These are phyloP conservation scores for Neolamprologus devosi DNA, from an alignment of 2,113 vertebrate genomes.

Conservation along the genomic window DNA sequence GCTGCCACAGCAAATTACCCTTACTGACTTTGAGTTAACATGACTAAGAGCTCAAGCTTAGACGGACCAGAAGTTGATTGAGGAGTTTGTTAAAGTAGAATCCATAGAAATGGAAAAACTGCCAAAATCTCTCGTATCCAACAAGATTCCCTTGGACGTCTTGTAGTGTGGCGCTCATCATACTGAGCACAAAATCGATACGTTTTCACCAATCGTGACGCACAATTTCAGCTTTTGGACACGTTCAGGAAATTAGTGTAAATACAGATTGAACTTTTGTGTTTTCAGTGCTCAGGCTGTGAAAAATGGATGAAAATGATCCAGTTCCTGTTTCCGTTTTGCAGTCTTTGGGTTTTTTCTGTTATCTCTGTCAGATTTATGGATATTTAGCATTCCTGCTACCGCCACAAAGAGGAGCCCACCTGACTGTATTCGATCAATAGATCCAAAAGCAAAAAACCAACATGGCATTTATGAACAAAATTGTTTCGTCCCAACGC, in stretches of 20 bases:
- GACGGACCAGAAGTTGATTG: neutral
- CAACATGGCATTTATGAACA: neutral
- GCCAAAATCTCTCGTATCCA: neutral
- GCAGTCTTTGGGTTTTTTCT: neutral
- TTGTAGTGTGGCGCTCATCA: neutral
- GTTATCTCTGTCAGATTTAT: neutral
- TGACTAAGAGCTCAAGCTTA: neutral
- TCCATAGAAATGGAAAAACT: neutral
- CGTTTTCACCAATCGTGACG: neutral
- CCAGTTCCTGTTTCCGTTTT: neutral
- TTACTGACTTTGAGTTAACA: neutral
- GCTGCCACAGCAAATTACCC: neutral
- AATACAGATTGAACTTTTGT: neutral
- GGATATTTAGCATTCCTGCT: neutral
- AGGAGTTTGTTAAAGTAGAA: neutral
- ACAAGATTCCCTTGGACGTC: neutral
- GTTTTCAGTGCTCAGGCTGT: neutral
- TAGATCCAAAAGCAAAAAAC: neutral
- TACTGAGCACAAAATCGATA: neutral
- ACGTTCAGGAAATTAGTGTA: neutral
- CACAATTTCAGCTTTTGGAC: neutral
- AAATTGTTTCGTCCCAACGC: neutral
- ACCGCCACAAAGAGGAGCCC: accelerated
- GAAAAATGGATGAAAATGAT: neutral
- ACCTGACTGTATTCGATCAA: neutral